phyloP scores from a whole-genome alignment of 2,888 invertebrate species.

The Idaea aversata region DNA sequence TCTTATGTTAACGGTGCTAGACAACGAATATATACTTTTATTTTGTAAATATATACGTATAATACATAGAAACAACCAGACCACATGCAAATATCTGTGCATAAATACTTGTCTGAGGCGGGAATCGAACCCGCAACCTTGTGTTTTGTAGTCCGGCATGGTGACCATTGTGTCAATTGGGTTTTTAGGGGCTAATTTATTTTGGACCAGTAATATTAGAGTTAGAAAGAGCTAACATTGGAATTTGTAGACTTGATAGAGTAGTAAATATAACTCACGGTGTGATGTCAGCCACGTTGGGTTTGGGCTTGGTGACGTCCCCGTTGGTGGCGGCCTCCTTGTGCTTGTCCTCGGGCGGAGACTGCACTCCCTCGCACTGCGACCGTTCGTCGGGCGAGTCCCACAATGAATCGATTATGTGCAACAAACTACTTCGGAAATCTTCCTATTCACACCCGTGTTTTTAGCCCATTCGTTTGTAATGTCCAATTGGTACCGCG shows the following conservation, averaged over 20 bases:
- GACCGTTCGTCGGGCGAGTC: slow-evolving; percentile 81
- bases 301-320: slow-evolving; percentile 71
- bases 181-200: no score
- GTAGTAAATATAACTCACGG: slow-evolving; percentile 74
- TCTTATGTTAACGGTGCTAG: no score
- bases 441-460: slow-evolving; percentile 73
- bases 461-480: slow-evolving; percentile 48
- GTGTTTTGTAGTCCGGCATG: no score
- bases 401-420: slow-evolving; percentile 82
- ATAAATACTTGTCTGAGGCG: no score
- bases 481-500: slow-evolving; percentile 52
- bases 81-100: no score
- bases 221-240: neutral
- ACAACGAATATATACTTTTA: no score
- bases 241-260: neutral
- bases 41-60: no score
- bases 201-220: no score
- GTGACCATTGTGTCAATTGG: no score
- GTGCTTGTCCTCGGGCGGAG: slow-evolving; percentile 59
- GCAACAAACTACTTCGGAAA: slow-evolving; percentile 81
- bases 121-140: no score
- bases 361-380: slow-evolving; percentile 72
- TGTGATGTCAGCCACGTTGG: slow-evolving; percentile 78
- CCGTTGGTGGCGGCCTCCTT: slow-evolving; percentile 64
- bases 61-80: no score